phyloP scores from a whole-genome alignment of 2,113 vertebrate genomes.

The Oenanthe melanoleuca region DNA sequence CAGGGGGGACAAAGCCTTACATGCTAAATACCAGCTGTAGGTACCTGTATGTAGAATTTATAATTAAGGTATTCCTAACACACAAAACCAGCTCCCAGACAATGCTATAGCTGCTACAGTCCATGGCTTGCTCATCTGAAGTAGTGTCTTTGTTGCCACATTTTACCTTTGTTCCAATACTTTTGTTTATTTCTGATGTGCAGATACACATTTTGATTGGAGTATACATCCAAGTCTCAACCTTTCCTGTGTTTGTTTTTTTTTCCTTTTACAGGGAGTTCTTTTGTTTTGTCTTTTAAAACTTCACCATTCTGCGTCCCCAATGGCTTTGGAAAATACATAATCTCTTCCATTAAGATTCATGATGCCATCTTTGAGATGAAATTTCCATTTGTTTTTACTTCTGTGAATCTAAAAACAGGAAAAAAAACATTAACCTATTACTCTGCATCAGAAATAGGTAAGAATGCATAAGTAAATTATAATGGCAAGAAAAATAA shows the following conservation, averaged over 20 bases:
- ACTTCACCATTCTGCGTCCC: constrained; percentile 97
- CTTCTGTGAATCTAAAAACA: constrained; percentile 95
- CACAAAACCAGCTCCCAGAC: constrained; percentile 74
- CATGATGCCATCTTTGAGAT: constrained; percentile 99
- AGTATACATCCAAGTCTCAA: constrained; percentile 80
- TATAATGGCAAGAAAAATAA: not conserved
- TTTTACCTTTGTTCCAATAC: constrained; percentile 79
- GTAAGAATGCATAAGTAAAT: not conserved
- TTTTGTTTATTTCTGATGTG: constrained; percentile 77
- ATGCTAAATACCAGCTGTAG: constrained; percentile 81
- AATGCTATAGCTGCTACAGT: constrained; percentile 76
- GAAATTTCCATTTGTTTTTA: constrained; percentile 99
- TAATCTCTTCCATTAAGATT: constrained; percentile 99
- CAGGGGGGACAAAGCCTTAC: constrained; percentile 76
- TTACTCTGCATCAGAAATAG: not conserved
- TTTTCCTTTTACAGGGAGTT: constrained; percentile 57
- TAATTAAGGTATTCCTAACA: constrained; percentile 76
- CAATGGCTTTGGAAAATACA: constrained; percentile 99
- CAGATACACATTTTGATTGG: constrained; percentile 82
- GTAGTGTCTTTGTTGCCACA: constrained; percentile 82
- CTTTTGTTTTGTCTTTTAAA: constrained; percentile 71
- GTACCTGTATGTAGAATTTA: constrained; percentile 80
- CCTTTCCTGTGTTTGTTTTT: constrained; percentile 70
- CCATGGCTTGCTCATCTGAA: constrained; percentile 81
- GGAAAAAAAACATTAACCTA: not conserved